A percentile compares a stretch with the other conserved stretches of the same genome.
Evolutionary conservation across 2,113 vertebrate species (phyloP).

Genomic region (Etheostoma cragini): DNA sequence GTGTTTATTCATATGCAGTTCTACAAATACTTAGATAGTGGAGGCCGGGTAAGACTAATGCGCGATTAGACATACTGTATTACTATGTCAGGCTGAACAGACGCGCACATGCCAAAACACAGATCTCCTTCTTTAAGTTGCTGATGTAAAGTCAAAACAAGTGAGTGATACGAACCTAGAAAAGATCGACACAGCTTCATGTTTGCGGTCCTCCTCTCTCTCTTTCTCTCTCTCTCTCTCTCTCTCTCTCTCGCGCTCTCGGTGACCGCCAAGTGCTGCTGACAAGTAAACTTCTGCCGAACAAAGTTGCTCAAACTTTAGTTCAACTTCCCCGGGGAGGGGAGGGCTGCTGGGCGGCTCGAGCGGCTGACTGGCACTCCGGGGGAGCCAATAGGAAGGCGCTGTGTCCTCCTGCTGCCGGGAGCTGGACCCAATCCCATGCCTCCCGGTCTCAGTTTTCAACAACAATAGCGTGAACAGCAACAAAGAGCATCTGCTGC

Average conservation of each 20-base stretch:
- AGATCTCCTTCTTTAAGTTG: conserved; percentile 10
- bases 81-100: neutral
- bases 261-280: conserved; percentile 58
- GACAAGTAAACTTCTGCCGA: conserved; percentile 81
- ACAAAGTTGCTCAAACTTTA: conserved; percentile 88
- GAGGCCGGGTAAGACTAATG: no score
- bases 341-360: conserved; percentile 43
- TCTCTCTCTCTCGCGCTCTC: conserved; percentile 36
- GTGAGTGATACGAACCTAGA: conserved; percentile 88
- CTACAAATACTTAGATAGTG: no score
- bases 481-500: conserved; percentile 85
- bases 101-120: conserved; percentile 33
- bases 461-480: conserved; percentile 78
- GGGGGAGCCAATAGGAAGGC: conserved; percentile 84
- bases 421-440: conserved; percentile 83
- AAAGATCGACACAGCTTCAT: conserved; percentile 94
- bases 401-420: conserved; percentile 69
- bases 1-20: neutral
- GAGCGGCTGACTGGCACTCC: conserved; percentile 40
- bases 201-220: conserved; percentile 73
- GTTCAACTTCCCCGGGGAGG: conserved; percentile 85
- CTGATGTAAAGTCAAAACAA: neutral
- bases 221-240: conserved; percentile 2
- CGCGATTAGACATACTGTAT: no score
- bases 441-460: conserved; percentile 65